phyloP scores from a whole-genome alignment of 2,113 vertebrate species.

The cattle (Bos taurus) region ARS-UCD2.0 NC_037348.1:63416001-63416500 shows the following conservation, averaged over 20 bases:
- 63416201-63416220: not conserved
- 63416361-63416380: not conserved
- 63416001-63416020: not conserved
- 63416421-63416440: fast-evolving
- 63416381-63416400: fast-evolving
- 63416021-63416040: not conserved
- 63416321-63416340: fast-evolving
- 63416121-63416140: not conserved
- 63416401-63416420: not conserved
- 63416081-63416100: not conserved
- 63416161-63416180: not conserved
- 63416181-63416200: not conserved
- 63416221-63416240: not conserved
- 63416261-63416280: not conserved
- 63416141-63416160: not conserved
- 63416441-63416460: not conserved
- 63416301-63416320: not conserved
- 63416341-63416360: not conserved
- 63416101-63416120: not conserved
- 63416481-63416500: not conserved
- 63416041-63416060: not conserved
- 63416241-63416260: not conserved
- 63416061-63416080: not conserved
- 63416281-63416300: too few species aligned
- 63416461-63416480: not conserved